Conservation (phyloP, 1,140 invertebrate species). For the Helicorthomorpha holstii region DNA sequence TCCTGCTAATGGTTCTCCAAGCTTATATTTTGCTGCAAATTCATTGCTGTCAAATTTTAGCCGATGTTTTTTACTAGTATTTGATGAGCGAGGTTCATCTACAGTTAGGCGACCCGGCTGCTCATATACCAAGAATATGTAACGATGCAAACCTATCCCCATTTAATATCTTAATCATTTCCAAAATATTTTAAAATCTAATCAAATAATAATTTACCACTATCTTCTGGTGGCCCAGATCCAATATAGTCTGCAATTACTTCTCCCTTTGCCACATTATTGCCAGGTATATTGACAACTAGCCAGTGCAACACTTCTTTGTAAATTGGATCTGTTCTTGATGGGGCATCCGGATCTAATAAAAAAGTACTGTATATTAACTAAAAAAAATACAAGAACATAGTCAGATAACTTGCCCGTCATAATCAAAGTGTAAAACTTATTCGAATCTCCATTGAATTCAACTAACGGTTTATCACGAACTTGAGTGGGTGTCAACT, state of each 20-base stretch:
- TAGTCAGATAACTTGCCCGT: constrained; percentile 16
- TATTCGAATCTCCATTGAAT: constrained; percentile 19
- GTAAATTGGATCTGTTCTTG: constrained; percentile 17
- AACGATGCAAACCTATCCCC: constrained; percentile 55
- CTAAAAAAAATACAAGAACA: constrained; percentile 1
- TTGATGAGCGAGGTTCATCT: constrained; percentile 44
- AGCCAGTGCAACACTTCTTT: constrained; percentile 23
- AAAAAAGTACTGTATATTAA: constrained; percentile 8
- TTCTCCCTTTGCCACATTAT: constrained; percentile 19
- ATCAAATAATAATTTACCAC: background rate
- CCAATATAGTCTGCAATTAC: constrained; percentile 21
- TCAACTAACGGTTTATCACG: constrained; percentile 22
- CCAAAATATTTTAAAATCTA: background rate
- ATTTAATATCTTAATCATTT: constrained; percentile 5
- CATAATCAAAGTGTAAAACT: constrained; percentile 27
- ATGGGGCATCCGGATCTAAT: constrained; percentile 23
- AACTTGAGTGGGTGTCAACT: constrained; percentile 18
- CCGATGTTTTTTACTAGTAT: constrained; percentile 46
- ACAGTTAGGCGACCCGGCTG: constrained; percentile 53
- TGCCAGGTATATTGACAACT: constrained; percentile 24
- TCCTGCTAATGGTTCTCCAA: constrained; percentile 64
- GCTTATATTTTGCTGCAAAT: constrained; percentile 64
- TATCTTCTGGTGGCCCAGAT: constrained; percentile 22
- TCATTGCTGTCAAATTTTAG: constrained; percentile 57
- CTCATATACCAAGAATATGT: constrained; percentile 72